phyloP scores from a whole-genome alignment of 2,113 vertebrate genomes.

The Maccullochella peelii region DNA sequence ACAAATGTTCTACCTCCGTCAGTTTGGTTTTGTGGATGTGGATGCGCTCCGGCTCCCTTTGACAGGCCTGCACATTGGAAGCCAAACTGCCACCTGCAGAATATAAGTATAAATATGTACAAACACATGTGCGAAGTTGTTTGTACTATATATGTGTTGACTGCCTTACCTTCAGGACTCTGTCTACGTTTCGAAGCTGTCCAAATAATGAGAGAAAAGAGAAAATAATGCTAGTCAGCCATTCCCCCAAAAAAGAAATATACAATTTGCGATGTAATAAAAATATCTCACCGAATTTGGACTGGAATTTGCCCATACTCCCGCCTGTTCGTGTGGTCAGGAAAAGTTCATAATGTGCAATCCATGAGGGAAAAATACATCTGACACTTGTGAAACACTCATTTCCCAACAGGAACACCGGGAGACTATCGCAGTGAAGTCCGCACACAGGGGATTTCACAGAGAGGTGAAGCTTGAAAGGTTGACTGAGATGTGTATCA shows the following conservation, averaged over 20 bases:
- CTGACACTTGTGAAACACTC: neutral
- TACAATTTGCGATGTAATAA: neutral
- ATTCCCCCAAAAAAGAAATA: too few relatives aligned
- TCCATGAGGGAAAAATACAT: neutral
- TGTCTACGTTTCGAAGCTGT: constrained; percentile 74
- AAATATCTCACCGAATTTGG: constrained; percentile 72
- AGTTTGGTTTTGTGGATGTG: constrained; percentile 44
- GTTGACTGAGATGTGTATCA: constrained; percentile 13
- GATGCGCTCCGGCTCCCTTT: constrained; percentile 43
- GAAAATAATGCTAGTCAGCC: neutral
- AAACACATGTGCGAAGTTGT: neutral
- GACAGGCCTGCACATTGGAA: constrained; percentile 56
- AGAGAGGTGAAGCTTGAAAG: neutral
- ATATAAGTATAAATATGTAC: neutral
- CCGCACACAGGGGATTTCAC: neutral
- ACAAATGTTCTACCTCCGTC: constrained; percentile 36
- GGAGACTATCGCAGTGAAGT: neutral
- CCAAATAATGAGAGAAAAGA: constrained; percentile 14
- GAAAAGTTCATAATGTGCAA: constrained; percentile 15
- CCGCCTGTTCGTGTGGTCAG: constrained; percentile 3
- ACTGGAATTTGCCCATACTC: constrained; percentile 77
- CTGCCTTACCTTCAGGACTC: constrained; percentile 75
- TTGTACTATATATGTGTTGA: neutral
- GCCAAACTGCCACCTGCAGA: constrained; percentile 70
- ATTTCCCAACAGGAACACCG: neutral